A percentile compares a stretch with the other conserved stretches of the same genome.
These are phyloP conservation scores for Mormyrus iriodes DNA, from an alignment of 2,113 vertebrate genomes.

Conservation along the genomic window DNA sequence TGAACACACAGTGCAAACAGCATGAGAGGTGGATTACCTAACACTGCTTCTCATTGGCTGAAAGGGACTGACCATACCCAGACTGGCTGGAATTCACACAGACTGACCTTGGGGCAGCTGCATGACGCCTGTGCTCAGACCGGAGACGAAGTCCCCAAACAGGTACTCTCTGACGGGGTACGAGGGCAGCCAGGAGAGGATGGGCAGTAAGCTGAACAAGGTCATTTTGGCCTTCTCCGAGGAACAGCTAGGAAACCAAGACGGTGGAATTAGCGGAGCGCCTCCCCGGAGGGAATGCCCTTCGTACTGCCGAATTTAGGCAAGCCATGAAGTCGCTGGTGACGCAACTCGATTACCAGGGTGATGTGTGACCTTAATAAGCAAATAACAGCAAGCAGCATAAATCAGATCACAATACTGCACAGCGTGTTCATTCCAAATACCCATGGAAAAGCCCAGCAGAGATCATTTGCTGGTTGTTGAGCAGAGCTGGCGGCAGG, in stretches of 20 bases:
- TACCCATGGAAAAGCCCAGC: not conserved
- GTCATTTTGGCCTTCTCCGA: constrained; percentile 70
- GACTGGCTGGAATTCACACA: not conserved
- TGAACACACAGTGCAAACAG: not conserved
- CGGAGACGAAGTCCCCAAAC: constrained; percentile 84
- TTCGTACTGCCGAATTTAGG: not conserved
- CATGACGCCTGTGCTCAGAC: constrained; percentile 91
- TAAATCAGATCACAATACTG: constrained; percentile 5
- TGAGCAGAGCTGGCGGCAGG: not conserved
- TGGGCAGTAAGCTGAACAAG: constrained; percentile 72
- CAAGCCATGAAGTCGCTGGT: not conserved
- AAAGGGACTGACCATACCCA: not conserved
- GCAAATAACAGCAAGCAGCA: not conserved
- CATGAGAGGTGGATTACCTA: not conserved
- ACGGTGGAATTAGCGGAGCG: not conserved
- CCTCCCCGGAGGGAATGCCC: not conserved
- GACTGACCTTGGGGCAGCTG: constrained; percentile 92
- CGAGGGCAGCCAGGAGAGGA: constrained; percentile 83
- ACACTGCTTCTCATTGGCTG: not conserved
- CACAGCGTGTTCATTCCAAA: not conserved
- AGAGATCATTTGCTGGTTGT: not conserved
- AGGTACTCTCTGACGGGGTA: constrained; percentile 84
- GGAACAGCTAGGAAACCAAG: constrained; percentile 70
- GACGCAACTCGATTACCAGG: not conserved
- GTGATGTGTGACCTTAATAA: constrained; percentile 9